These are phyloP conservation scores for Mesodorylaimus sp. DNA, from an alignment of 2,888 invertebrate genomes.

Conservation along the genomic window DNA sequence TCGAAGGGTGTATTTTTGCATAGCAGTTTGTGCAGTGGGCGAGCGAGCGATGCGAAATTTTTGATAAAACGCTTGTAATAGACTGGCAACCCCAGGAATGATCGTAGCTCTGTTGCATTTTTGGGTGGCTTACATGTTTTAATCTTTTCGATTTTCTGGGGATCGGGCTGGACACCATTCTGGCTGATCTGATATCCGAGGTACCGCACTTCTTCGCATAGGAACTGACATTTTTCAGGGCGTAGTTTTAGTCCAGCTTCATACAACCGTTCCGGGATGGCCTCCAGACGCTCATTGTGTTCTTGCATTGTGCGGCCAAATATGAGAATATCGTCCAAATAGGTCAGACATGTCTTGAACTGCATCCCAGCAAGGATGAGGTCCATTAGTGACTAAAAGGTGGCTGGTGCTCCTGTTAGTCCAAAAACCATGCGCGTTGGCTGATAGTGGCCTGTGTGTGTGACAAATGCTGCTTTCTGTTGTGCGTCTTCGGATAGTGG, in stretches of 20 bases:
- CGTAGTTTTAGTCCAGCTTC: constrained; percentile 1
- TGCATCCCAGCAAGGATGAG: constrained; percentile 1
- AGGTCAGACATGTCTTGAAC: background rate
- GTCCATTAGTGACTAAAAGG: constrained; percentile 13
- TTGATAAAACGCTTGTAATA: constrained; percentile 6
- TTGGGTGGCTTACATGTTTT: background rate
- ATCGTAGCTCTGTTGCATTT: constrained; percentile 1
- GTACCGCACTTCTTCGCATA: background rate
- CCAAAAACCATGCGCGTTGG: constrained; percentile 14
- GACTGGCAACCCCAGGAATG: constrained; percentile 1
- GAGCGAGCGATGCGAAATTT: background rate
- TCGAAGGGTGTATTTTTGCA: background rate
- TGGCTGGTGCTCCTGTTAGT: constrained; percentile 13
- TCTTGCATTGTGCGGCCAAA: background rate
- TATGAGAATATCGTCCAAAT: constrained; percentile 9
- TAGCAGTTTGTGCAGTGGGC: background rate
- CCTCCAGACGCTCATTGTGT: background rate
- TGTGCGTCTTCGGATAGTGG: constrained; percentile 10
- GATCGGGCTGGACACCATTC: too few relatives aligned
- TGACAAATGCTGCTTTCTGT: constrained; percentile 12
- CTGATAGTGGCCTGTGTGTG: constrained; percentile 12
- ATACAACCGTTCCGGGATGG: constrained; percentile 1
- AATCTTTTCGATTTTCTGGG: constrained; percentile 3
- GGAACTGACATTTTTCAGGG: constrained; percentile 4
- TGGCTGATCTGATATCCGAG: constrained; percentile 1